Evolutionary conservation across 2,797 vertebrate species (phyloP), one percentile per base, ranked within the genome.

Genomic region (Uromys caudimaculatus): DNA sequence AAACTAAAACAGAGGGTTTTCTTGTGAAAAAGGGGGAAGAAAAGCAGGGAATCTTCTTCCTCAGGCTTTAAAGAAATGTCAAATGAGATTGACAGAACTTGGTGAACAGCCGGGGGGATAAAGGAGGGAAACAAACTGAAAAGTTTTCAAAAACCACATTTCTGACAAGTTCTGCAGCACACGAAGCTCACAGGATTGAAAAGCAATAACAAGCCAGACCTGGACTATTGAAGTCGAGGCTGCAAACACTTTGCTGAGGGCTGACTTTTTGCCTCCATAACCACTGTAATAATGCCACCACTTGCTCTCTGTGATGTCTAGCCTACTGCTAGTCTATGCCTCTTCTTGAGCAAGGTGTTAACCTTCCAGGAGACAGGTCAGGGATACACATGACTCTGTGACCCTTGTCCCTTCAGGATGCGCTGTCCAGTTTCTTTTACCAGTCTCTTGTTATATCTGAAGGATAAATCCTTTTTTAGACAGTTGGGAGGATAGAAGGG

Each of bases 401-500:
- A 10, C 29, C 16, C 3, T 10, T 35, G 73, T 35, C 41, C 5
- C 11, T 21, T 52, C 54, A 56, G 32, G 32, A 56, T 35, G 8
- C 2, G 21, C 17, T n/a, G 3, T n/a, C 41, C 9, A 4, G 1
- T 24, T 41, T 3, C 27, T 8, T n/a, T 32, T 13, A 0, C 32
- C 0, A 6, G 35, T 32, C 21, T 58, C 17, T 50, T 3, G 0
- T 50, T 32, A 32, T 16, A 10, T 9, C 0, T 17, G 14, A 32
- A 83, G 32, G 32, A 9, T 56, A 19, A 29, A 3, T 50, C 17
- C 16, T 62, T 11, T 14, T 9, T 32, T 27, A 6, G 23, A 44
- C 12, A 24, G 13, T 11, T 62, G 41, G 23, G n/a, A 60, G 27
- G 29, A 6, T 14, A 62, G 21, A 19, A 12, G 12, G 60, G 23